Evolutionary conservation across 2,888 invertebrate species (phyloP).

Genomic region (Heliconius ismenius): DNA sequence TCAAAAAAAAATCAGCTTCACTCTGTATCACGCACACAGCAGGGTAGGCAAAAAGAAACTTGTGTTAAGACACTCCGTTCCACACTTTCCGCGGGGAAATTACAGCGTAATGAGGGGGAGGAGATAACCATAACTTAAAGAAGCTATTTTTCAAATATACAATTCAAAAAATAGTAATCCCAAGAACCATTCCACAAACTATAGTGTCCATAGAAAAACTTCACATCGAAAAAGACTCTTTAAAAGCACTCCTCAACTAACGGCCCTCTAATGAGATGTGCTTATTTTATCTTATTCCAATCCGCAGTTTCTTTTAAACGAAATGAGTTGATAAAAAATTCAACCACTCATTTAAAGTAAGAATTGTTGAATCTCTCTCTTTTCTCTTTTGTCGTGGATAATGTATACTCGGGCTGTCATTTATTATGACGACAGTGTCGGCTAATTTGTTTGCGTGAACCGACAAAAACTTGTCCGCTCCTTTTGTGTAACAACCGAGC

Average conservation of each 20-base stretch:
- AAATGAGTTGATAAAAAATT: conserved; percentile 33
- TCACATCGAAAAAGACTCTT: conserved; percentile 27
- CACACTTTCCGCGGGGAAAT: too few relatives aligned
- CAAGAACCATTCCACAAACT: background rate
- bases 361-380: conserved; percentile 28
- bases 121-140: background rate
- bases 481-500: background rate
- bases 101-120: too few relatives aligned
- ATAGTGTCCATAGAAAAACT: conserved; percentile 28
- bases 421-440: conserved; percentile 26
- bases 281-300: conserved; percentile 33
- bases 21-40: too few relatives aligned
- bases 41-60: too few relatives aligned
- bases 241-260: conserved; percentile 29
- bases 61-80: too few relatives aligned
- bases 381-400: conserved; percentile 26
- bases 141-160: background rate
- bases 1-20: too few relatives aligned
- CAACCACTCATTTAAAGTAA: conserved; percentile 35
- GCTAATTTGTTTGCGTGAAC: conserved; percentile 26
- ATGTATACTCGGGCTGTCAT: conserved; percentile 26
- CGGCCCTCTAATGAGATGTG: conserved; percentile 35
- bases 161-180: background rate
- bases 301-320: conserved; percentile 32
- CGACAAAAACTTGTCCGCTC: conserved; percentile 11